Percentiles rank a stretch among this genome's conserved stretches.
phyloP scores from a whole-genome alignment of 2,113 vertebrate genomes.

The Muscicapa adusta region DNA sequence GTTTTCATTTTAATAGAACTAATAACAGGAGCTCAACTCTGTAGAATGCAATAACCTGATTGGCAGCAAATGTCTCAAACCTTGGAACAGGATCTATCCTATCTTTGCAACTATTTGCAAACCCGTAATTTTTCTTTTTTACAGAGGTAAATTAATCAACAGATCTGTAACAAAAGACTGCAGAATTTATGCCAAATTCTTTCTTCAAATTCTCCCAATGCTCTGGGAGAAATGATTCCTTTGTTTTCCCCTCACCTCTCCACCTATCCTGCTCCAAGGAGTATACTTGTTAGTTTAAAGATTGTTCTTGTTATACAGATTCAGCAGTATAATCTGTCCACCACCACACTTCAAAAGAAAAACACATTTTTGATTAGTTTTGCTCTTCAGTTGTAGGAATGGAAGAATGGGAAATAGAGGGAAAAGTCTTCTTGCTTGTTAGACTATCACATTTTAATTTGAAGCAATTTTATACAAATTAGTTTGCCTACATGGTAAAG shows the following conservation, averaged over 20 bases:
- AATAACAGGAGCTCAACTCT: not conserved
- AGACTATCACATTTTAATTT: not conserved
- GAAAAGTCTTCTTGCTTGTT: not conserved
- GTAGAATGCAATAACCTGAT: not conserved
- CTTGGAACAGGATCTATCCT: not conserved
- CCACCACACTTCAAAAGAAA: not conserved
- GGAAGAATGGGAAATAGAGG: not conserved
- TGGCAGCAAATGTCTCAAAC: not conserved
- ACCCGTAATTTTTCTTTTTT: not conserved
- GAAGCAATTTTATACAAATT: slow-evolving; percentile 13
- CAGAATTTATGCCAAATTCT: not conserved
- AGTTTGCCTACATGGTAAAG: not conserved
- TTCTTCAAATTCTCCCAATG: not conserved
- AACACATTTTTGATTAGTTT: not conserved
- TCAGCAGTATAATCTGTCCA: not conserved
- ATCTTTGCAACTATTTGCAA: not conserved
- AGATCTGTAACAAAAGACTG: not conserved
- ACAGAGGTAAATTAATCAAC: not conserved
- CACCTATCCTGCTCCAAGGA: not conserved
- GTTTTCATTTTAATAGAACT: not conserved
- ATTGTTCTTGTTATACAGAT: not conserved
- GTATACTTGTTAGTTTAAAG: not conserved
- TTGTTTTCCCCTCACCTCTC: fast-evolving
- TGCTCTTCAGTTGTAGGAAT: not conserved
- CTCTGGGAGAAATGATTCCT: not conserved